Percentiles rank a stretch among this genome's conserved stretches.
phyloP scores from a whole-genome alignment of 2,113 vertebrate species.

The Elephas maximus region DNA sequence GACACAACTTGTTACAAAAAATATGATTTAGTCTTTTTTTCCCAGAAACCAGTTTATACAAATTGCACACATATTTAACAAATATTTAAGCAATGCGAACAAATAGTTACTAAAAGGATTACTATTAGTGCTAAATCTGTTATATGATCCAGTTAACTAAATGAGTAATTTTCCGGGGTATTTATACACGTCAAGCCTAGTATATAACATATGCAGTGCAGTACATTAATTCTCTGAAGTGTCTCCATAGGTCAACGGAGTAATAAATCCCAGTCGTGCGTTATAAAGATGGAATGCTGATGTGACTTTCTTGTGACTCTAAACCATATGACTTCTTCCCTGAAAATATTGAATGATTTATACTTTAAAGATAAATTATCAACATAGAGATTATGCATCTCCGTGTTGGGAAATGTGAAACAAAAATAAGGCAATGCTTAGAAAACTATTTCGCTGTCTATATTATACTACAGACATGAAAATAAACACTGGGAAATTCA shows the following conservation, averaged over 20 bases:
- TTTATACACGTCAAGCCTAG: slow-evolving; percentile 7
- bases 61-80: neutral
- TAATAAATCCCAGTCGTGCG: slow-evolving; percentile 57
- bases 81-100: slow-evolving; percentile 2
- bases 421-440: slow-evolving; percentile 42
- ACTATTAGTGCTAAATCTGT: slow-evolving; percentile 52
- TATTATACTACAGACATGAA: neutral
- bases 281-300: slow-evolving; percentile 68
- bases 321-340: slow-evolving; percentile 38
- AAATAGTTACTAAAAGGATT: slow-evolving; percentile 60
- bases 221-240: slow-evolving; percentile 72
- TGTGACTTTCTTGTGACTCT: slow-evolving; percentile 42
- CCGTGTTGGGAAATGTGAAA: slow-evolving; percentile 15
- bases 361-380: slow-evolving; percentile 59
- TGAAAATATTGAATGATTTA: slow-evolving; percentile 40
- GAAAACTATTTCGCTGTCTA: neutral
- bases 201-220: slow-evolving; percentile 19
- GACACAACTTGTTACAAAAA: slow-evolving; percentile 48
- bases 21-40: neutral
- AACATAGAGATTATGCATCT: slow-evolving; percentile 44
- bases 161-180: slow-evolving; percentile 55
- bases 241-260: slow-evolving; percentile 63
- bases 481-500: neutral
- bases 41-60: neutral
- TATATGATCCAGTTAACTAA: slow-evolving; percentile 60